A percentile compares a stretch with the other conserved stretches of the same genome.
Conservation (phyloP, 2,113 vertebrate genomes). For the Neogale vison region DNA sequence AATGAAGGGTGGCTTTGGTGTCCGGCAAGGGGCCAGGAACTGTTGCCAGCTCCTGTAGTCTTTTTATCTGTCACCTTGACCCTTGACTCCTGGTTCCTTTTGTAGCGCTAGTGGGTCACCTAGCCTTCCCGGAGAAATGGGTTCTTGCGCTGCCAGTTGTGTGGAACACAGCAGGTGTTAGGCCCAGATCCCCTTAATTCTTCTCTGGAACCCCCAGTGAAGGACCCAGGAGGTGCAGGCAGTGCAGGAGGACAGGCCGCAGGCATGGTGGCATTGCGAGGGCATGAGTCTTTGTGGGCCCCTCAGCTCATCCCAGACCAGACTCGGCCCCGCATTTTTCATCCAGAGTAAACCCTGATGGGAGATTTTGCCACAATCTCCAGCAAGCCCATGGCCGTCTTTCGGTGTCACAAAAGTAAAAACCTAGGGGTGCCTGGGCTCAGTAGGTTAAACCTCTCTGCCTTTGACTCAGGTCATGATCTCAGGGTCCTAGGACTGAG, state of each 20-base stretch:
- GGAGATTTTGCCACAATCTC: background rate
- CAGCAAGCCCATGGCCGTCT: background rate
- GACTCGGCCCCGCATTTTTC: background rate
- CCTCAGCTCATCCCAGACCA: background rate
- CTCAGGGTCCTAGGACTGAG: too few species aligned
- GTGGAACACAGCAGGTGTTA: background rate
- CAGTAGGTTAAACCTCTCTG: too few species aligned
- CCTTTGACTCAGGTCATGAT: too few species aligned
- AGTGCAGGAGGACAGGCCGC: background rate
- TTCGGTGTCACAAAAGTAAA: background rate
- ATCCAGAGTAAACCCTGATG: background rate
- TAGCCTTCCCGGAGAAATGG: background rate
- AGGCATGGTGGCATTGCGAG: background rate
- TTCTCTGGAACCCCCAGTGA: background rate
- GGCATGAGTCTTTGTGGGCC: background rate
- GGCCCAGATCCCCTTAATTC: background rate
- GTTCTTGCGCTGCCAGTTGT: background rate
- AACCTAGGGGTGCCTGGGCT: background rate
- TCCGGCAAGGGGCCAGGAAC: background rate
- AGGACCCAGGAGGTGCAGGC: background rate
- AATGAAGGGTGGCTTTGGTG: background rate
- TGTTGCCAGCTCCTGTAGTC: background rate
- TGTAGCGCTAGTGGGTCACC: background rate
- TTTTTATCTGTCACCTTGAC: background rate
- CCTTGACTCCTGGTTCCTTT: background rate